A percentile compares a stretch with the other conserved stretches of the same genome.
Conservation (phyloP, 92 coral and sea anemone species). For the Phenganax stokvisi region DNA sequence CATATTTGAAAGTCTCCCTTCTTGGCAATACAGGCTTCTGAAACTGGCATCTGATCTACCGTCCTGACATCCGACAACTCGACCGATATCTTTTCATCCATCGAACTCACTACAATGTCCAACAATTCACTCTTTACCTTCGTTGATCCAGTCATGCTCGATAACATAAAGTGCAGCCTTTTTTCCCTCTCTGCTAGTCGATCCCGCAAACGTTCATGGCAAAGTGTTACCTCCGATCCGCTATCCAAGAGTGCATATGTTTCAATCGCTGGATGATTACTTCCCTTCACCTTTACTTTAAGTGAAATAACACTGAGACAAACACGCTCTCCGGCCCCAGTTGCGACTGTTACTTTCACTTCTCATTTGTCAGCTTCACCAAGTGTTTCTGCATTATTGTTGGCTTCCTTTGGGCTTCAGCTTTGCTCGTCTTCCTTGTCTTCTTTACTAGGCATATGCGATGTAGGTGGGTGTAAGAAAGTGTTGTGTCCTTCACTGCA, state of each 20-base stretch:
- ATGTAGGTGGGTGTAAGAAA: constrained; percentile 41
- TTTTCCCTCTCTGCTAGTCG: constrained; percentile 43
- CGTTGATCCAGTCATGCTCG: constrained; percentile 58
- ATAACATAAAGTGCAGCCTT: constrained; percentile 49
- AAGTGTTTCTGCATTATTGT: too few relatives aligned
- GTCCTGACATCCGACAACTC: constrained; percentile 52
- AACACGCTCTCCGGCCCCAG: constrained; percentile 64
- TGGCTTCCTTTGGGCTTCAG: too few relatives aligned
- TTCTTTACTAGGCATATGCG: too few relatives aligned
- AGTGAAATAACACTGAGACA: constrained; percentile 63
- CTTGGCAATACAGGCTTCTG: constrained; percentile 24
- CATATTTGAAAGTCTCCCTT: constrained; percentile 1
- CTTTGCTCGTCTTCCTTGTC: too few relatives aligned
- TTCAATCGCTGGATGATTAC: constrained; percentile 27
- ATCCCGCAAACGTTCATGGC: constrained; percentile 49
- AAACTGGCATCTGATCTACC: constrained; percentile 57
- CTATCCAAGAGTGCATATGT: constrained; percentile 59
- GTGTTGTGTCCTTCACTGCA: constrained; percentile 56
- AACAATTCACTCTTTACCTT: constrained; percentile 45
- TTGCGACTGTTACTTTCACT: constrained; percentile 31
- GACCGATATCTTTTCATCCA: constrained; percentile 48
- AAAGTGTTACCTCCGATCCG: constrained; percentile 67
- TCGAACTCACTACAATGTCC: constrained; percentile 50
- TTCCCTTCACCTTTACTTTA: constrained; percentile 52
- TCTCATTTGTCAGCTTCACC: too few relatives aligned